These are phyloP conservation scores for Arion vulgaris DNA, from an alignment of 1,140 invertebrate species.

Conservation along the genomic window DNA sequence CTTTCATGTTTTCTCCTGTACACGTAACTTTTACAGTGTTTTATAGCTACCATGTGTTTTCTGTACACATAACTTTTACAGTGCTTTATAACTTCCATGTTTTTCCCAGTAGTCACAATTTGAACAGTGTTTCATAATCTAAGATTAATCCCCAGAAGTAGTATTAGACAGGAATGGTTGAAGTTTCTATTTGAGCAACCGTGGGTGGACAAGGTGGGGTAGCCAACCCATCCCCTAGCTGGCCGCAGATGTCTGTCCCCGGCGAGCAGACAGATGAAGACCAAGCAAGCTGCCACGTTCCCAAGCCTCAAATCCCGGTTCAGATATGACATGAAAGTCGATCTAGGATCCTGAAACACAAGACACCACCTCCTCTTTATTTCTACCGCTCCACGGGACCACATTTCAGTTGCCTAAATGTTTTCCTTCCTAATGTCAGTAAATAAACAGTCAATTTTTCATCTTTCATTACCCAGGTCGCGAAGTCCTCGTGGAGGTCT, in stretches of 20 bases:
- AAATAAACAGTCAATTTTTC: conserved; percentile 21
- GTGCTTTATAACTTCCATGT: no score
- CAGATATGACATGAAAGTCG: conserved; percentile 17
- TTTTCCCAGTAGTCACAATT: no score
- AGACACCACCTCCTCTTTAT: background rate
- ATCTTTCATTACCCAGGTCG: background rate
- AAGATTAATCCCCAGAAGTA: no score
- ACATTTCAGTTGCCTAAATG: background rate
- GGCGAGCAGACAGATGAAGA: background rate
- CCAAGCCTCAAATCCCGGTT: background rate
- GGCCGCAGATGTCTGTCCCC: background rate
- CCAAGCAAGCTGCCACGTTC: background rate
- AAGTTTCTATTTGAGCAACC: no score
- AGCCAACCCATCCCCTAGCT: background rate
- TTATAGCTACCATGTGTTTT: no score
- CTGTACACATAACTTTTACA: no score
- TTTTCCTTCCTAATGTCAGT: conserved; percentile 12
- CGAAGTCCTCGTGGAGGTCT: background rate
- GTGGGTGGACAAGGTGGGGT: no score
- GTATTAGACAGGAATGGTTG: no score
- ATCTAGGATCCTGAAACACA: background rate
- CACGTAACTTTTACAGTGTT: no score
- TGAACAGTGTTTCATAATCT: no score
- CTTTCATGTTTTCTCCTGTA: no score
- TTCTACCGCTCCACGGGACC: background rate